A percentile compares a stretch with the other conserved stretches of the same genome.
Conservation (phyloP, 2,797 vertebrate species). For the Semotilus atromaculatus region DNA sequence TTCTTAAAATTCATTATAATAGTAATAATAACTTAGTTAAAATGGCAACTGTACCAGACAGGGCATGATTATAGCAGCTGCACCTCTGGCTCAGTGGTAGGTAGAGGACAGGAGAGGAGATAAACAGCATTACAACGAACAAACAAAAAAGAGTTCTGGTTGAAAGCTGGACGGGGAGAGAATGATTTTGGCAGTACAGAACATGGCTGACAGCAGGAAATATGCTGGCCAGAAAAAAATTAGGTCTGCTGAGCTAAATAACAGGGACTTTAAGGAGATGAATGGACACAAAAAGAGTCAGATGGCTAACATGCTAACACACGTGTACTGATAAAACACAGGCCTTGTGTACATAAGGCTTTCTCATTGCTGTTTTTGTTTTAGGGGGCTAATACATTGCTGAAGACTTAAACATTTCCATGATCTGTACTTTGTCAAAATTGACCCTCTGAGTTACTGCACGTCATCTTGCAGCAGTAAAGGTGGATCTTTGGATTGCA, state of each 20-base stretch:
- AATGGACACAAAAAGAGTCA: conserved; percentile 17
- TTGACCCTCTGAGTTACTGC: conserved; percentile 31
- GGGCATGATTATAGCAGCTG: conserved; percentile 71
- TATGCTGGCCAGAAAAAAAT: conserved; percentile 17
- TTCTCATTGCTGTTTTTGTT: conserved; percentile 11
- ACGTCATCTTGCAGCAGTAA: neutral
- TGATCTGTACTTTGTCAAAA: conserved; percentile 51
- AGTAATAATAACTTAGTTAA: conserved; percentile 79
- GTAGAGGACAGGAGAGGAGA: conserved; percentile 59
- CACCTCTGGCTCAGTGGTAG: conserved; percentile 66
- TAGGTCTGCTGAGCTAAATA: conserved; percentile 36
- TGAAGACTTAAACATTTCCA: conserved; percentile 46
- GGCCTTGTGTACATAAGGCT: conserved; percentile 22
- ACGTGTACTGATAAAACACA: conserved; percentile 28
- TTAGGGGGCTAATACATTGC: neutral
- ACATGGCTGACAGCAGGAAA: conserved; percentile 25
- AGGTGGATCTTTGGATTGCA: conserved; percentile 44
- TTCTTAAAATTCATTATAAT: conserved; percentile 63
- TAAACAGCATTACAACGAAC: conserved; percentile 51
- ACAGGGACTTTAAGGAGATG: conserved; percentile 30
- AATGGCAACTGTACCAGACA: conserved; percentile 78
- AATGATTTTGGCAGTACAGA: conserved; percentile 43
- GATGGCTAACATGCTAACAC: conserved; percentile 43
- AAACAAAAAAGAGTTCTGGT: conserved; percentile 6
- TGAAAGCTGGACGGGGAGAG: conserved; percentile 44